These are phyloP conservation scores for Muscicapa adusta DNA, from an alignment of 2,113 vertebrate species.

Conservation along the genomic window DNA sequence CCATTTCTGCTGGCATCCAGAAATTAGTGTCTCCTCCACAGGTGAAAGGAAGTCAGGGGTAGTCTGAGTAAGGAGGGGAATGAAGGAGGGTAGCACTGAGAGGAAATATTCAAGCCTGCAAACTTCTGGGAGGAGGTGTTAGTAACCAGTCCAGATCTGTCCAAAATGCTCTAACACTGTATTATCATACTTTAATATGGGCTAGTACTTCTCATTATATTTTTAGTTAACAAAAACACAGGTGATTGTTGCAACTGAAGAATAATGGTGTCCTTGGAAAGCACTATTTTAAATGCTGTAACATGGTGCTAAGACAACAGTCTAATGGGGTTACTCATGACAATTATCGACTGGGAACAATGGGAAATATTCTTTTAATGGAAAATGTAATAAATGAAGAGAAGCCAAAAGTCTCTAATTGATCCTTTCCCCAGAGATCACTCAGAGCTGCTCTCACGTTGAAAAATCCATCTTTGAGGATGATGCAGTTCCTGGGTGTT, in stretches of 20 bases:
- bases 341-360: not conserved
- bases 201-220: not conserved
- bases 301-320: not conserved
- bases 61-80: not conserved
- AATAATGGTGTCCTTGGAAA: not conserved
- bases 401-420: not conserved
- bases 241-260: not conserved
- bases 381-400: not conserved
- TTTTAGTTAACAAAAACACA: not conserved
- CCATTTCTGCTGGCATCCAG: not conserved
- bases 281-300: not conserved
- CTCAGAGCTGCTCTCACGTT: not conserved
- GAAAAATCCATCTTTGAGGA: not conserved
- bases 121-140: not conserved
- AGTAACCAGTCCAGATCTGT: not conserved
- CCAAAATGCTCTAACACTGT: not conserved
- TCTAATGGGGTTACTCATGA: not conserved
- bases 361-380: not conserved
- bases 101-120: not conserved
- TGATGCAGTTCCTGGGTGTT: not conserved
- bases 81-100: not conserved
- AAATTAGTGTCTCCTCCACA: not conserved
- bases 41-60: not conserved
- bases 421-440: not conserved
- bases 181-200: accelerated